Percentiles rank a stretch among this genome's conserved stretches.
Evolutionary conservation across 2,888 invertebrate species (phyloP).

Genomic region (Patella caerulea): DNA sequence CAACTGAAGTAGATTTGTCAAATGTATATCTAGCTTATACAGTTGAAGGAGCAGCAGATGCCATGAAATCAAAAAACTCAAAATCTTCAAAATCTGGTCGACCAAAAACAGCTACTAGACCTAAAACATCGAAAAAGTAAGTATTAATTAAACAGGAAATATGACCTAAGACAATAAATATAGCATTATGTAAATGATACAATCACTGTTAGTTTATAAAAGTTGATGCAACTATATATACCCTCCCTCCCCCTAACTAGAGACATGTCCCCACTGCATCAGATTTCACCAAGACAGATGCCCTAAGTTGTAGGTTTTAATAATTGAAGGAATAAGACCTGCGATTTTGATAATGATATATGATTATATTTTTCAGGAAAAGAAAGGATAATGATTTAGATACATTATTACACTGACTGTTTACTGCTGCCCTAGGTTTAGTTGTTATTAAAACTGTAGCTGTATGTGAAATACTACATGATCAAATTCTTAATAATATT

Average conservation of each 20-base stretch:
- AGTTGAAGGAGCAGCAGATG: conserved; percentile 75
- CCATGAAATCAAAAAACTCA: conserved; percentile 73
- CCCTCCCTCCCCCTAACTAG: no score
- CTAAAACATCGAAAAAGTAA: conserved; percentile 70
- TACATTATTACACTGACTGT: conserved; percentile 55
- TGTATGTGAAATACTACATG: conserved; percentile 24
- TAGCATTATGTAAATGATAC: neutral
- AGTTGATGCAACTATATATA: neutral
- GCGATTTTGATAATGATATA: neutral
- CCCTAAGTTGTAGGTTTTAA: no score
- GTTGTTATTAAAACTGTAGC: conserved; percentile 41
- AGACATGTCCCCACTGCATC: no score
- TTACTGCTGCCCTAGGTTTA: conserved; percentile 40
- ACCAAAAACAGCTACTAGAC: conserved; percentile 62
- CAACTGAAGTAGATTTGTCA: conserved; percentile 78
- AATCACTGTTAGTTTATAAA: neutral
- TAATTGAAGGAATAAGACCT: no score
- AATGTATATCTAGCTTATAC: conserved; percentile 80
- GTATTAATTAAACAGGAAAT: conserved; percentile 16
- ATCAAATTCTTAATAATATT: neutral
- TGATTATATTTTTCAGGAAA: conserved; percentile 45
- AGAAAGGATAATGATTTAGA: conserved; percentile 53
- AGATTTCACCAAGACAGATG: no score
- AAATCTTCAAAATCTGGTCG: conserved; percentile 61
- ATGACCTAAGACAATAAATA: no score